Conservation (phyloP, 2,888 invertebrate genomes). For the Eupithecia inturbata region DNA sequence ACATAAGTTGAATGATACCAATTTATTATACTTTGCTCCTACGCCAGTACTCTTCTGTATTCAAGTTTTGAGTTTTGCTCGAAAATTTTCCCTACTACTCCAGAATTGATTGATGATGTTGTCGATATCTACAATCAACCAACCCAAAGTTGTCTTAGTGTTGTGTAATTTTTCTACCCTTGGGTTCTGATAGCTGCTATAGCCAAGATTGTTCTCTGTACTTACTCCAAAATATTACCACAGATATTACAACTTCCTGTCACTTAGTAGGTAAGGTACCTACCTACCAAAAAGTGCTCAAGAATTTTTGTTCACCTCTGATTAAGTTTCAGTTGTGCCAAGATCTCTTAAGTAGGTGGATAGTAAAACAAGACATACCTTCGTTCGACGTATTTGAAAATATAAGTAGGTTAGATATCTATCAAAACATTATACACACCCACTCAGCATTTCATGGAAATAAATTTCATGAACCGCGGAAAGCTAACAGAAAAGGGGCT, state of each 20-base stretch:
- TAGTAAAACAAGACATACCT: not conserved
- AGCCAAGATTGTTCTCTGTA: too few species aligned
- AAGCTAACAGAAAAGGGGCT: conserved; percentile 38
- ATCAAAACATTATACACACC: not conserved
- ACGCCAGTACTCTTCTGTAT: not conserved
- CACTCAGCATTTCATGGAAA: conserved; percentile 28
- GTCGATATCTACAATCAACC: too few species aligned
- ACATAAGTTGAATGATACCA: not conserved
- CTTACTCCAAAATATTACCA: too few species aligned
- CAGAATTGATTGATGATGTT: not conserved
- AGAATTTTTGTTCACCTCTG: not conserved
- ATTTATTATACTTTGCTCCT: not conserved
- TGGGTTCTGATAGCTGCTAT: too few species aligned
- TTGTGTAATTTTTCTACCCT: too few species aligned
- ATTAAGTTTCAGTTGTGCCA: not conserved
- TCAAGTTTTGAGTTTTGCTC: not conserved
- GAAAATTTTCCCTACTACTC: not conserved
- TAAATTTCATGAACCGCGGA: conserved; percentile 29
- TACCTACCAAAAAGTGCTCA: too few species aligned
- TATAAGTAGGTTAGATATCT: not conserved
- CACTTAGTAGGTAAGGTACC: too few species aligned
- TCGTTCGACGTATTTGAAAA: not conserved
- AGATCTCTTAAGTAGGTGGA: not conserved
- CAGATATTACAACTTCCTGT: too few species aligned
- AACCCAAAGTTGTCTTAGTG: too few species aligned